These are phyloP conservation scores for Bolborhynchus lineola DNA, from an alignment of 2,113 vertebrate species.

Conservation along the genomic window DNA sequence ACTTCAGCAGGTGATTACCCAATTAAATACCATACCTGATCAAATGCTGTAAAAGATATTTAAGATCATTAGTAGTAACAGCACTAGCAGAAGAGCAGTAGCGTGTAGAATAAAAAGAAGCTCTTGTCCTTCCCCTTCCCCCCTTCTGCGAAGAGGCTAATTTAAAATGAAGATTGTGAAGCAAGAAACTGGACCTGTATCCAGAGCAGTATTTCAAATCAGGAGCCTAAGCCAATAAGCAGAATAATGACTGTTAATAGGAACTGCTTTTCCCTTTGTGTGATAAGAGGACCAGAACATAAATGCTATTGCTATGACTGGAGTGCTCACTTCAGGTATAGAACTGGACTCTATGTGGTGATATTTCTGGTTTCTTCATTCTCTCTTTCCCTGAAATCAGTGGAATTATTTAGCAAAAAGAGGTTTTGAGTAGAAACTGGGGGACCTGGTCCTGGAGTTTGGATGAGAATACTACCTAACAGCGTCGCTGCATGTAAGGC, in stretches of 20 bases:
- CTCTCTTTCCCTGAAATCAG: not conserved
- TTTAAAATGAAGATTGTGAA: not conserved
- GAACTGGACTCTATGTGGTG: not conserved
- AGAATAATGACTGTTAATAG: not conserved
- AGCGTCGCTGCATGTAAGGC: not conserved
- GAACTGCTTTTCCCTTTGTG: not conserved
- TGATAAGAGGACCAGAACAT: not conserved
- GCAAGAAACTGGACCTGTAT: not conserved
- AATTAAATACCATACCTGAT: not conserved
- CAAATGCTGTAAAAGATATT: not conserved
- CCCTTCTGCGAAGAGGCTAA: not conserved
- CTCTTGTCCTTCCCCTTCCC: not conserved
- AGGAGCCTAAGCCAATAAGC: not conserved
- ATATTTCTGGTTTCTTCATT: not conserved
- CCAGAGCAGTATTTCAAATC: not conserved
- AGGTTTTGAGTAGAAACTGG: not conserved
- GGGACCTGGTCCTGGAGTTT: not conserved
- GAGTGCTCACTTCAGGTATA: not conserved
- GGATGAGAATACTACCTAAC: not conserved
- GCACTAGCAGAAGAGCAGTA: not conserved
- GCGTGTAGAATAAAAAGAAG: not conserved
- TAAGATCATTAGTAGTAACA: not conserved
- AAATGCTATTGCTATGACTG: not conserved
- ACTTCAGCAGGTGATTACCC: not conserved
- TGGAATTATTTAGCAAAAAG: slow-evolving; percentile 7